phyloP scores from a whole-genome alignment of 2,888 invertebrate genomes.

The Pyrrhia umbra region DNA sequence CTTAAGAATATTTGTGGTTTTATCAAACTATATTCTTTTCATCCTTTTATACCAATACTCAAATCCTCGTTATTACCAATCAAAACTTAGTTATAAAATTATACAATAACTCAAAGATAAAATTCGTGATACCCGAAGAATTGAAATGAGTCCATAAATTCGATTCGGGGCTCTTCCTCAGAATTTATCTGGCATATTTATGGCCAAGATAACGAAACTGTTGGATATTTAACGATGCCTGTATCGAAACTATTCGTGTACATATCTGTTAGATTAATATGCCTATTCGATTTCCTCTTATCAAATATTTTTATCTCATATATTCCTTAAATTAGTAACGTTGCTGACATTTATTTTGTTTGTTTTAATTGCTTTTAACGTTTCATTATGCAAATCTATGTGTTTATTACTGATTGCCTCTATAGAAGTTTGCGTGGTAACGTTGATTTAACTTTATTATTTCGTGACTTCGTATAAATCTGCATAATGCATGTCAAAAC shows the following conservation, averaged over 20 bases:
- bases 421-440: constrained; percentile 37
- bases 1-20: no score
- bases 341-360: constrained; percentile 31
- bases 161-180: constrained; percentile 62
- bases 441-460: constrained; percentile 26
- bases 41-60: not conserved
- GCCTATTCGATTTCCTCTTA: constrained; percentile 49
- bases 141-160: constrained; percentile 76
- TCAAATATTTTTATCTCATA: constrained; percentile 55
- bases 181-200: constrained; percentile 76
- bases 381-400: constrained; percentile 49
- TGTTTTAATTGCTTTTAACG: constrained; percentile 48
- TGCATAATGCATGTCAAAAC: constrained; percentile 42
- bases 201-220: constrained; percentile 72
- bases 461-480: constrained; percentile 45
- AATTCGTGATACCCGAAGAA: constrained; percentile 70
- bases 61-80: constrained; percentile 7
- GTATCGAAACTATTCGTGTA: constrained; percentile 62
- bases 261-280: constrained; percentile 58
- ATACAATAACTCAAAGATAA: constrained; percentile 67
- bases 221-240: constrained; percentile 71
- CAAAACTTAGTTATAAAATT: constrained; percentile 33
- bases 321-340: constrained; percentile 35
- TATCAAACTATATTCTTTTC: not conserved
- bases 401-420: constrained; percentile 48